Percentiles rank a stretch among this genome's conserved stretches.
These are phyloP conservation scores for Chloromyia formosa DNA, from an alignment of 2,888 invertebrate genomes.

Conservation along the genomic window DNA sequence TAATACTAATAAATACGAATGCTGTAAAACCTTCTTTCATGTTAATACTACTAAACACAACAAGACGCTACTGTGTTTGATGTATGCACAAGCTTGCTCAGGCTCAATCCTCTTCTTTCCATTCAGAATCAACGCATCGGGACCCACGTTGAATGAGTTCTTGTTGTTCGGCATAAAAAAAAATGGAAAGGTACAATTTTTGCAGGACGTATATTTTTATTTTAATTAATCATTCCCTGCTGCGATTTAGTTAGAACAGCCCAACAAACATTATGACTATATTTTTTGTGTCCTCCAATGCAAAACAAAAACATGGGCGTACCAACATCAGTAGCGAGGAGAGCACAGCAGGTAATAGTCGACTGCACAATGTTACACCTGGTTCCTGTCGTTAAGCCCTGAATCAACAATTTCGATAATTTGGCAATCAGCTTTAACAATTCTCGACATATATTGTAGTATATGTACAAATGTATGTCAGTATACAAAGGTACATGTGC, in stretches of 20 bases:
- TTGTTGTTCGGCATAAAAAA: too few relatives aligned
- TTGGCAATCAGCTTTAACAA: slow-evolving; percentile 40
- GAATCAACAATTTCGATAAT: slow-evolving; percentile 48
- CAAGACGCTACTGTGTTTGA: too few relatives aligned
- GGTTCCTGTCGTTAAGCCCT: slow-evolving; percentile 45
- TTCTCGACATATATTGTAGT: neutral
- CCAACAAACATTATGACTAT: neutral
- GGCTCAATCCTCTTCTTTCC: too few relatives aligned
- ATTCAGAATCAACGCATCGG: too few relatives aligned
- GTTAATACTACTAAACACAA: too few relatives aligned
- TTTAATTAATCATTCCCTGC: slow-evolving; percentile 30
- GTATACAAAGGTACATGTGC: too few relatives aligned
- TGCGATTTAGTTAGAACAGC: slow-evolving; percentile 28
- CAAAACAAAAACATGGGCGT: neutral
- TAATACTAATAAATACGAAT: too few relatives aligned
- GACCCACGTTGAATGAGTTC: too few relatives aligned
- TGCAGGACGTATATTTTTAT: slow-evolving; percentile 4
- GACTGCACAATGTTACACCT: slow-evolving; percentile 44
- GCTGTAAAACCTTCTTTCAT: too few relatives aligned
- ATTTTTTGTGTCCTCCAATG: neutral
- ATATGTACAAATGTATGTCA: neutral
- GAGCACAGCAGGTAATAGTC: slow-evolving; percentile 21
- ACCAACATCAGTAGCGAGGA: neutral
- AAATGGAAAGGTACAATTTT: neutral
- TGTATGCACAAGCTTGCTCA: too few relatives aligned